Conservation (phyloP, 2,113 vertebrate species). For the Chlorocebus sabaeus region DNA sequence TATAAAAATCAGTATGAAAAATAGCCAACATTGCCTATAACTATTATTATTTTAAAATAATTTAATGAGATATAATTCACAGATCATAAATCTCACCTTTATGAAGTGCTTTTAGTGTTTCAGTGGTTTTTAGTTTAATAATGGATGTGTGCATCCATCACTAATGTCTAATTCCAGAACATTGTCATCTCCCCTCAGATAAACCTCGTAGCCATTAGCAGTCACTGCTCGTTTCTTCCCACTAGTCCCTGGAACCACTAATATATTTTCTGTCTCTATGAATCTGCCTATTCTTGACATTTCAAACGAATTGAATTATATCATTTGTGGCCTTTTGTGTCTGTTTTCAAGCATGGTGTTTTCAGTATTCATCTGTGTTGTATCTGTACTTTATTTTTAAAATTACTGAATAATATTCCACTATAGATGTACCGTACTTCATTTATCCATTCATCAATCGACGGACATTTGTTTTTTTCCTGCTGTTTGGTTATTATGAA, state of each 20-base stretch:
- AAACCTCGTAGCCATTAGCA: neutral
- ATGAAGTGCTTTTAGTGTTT: neutral
- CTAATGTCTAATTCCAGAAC: neutral
- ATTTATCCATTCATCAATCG: neutral
- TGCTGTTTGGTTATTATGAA: neutral
- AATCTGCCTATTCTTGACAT: neutral
- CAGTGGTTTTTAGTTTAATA: neutral
- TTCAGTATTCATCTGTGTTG: neutral
- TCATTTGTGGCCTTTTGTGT: neutral
- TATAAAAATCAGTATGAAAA: slow-evolving; percentile 37
- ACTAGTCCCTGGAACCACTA: neutral
- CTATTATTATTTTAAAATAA: neutral
- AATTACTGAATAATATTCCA: neutral
- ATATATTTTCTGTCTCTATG: neutral
- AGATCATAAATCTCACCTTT: neutral
- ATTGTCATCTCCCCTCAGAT: neutral
- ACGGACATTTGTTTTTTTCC: neutral
- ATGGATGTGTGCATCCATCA: neutral
- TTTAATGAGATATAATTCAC: slow-evolving; percentile 2
- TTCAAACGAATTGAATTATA: neutral
- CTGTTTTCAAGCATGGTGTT: neutral
- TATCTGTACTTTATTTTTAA: neutral
- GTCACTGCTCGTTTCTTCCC: neutral
- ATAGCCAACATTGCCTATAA: neutral
- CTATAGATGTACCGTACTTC: neutral